Evolutionary conservation across 2,113 vertebrate genomes (phyloP), one percentile per base, ranked within the genome.

Genomic region (Sisor rabdophorus): DNA sequence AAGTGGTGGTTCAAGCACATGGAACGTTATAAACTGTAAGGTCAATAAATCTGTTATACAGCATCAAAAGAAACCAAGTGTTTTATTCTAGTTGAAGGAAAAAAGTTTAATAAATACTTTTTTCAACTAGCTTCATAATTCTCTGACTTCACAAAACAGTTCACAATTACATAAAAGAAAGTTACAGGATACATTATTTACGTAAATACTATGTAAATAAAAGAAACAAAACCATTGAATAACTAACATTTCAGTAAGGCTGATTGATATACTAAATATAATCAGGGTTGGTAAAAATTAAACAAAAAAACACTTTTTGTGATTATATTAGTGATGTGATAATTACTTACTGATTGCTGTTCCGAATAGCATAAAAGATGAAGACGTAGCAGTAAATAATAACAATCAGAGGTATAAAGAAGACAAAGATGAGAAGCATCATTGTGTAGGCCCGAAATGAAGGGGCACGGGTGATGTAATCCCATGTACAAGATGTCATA

Each of bases 401-500:
- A 87, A 95, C 75, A 24, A 88, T 89, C 72, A 98, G 92, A 0
- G 96, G 96, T 74, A 98, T 93, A 86, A 98, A 95, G 87, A 99
- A 98, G 80, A 98, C 95, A 0, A 96, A 98, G 80, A 90, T 94
- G 81, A 95, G 96, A 50, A 98, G 95, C 79, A 97, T 88, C 94
- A 97, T 96, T 0, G 95, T 98, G 86, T 98, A 98, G 79, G 95
- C 89, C 0, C 95, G 95, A 58, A 96, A 94, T 0, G 93, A 91
- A 0, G 96, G 95, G 0, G 91, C 97, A 81, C 96, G 96, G 4
- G 93, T 96, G 89, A 92, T 89, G 83, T 98, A 98, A 88, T 98
- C 94, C 97, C 96, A 98, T 30, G 95, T 95, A n/a, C 96, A 98
- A 30, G 96, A 99, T 0, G 95, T 99, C 87, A 98, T 87, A 78